Conservation (phyloP, 2,113 vertebrate species). For the Hippoglossus stenolepis region DNA sequence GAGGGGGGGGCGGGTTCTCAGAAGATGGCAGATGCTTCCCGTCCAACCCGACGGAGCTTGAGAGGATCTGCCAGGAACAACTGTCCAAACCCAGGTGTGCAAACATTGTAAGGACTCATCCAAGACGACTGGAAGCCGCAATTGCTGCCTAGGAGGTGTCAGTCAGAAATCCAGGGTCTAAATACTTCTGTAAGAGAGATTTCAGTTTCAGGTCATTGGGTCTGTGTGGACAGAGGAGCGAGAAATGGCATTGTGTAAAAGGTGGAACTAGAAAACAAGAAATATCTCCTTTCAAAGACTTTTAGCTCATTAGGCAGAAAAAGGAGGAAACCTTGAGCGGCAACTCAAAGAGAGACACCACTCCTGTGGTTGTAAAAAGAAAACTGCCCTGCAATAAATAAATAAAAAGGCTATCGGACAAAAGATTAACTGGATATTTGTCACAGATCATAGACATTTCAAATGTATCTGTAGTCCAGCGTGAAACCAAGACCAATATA, state of each 20-base stretch:
- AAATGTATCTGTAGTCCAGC: too few relatives aligned
- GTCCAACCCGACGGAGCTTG: background rate
- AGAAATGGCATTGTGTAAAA: too few relatives aligned
- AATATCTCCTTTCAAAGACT: background rate
- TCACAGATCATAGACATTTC: too few relatives aligned
- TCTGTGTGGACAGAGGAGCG: background rate
- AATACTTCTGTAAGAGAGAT: background rate
- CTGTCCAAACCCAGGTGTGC: background rate
- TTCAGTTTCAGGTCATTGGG: background rate
- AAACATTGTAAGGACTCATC: background rate
- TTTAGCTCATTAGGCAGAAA: constrained; percentile 17
- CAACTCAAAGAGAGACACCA: constrained; percentile 8
- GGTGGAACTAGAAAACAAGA: background rate
- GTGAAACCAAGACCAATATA: too few relatives aligned
- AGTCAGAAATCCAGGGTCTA: background rate
- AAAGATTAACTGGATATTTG: background rate
- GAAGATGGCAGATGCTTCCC: background rate
- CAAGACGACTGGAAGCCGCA: background rate
- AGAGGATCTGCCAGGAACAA: background rate
- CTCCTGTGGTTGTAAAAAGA: constrained; percentile 6
- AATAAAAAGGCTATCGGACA: background rate
- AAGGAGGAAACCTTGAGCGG: background rate
- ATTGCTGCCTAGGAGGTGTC: background rate
- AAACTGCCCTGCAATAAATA: constrained; percentile 1
- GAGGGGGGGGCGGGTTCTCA: background rate